Evolutionary conservation across 2,797 vertebrate species (phyloP).

Genomic region (Bradypodion ventrale): DNA sequence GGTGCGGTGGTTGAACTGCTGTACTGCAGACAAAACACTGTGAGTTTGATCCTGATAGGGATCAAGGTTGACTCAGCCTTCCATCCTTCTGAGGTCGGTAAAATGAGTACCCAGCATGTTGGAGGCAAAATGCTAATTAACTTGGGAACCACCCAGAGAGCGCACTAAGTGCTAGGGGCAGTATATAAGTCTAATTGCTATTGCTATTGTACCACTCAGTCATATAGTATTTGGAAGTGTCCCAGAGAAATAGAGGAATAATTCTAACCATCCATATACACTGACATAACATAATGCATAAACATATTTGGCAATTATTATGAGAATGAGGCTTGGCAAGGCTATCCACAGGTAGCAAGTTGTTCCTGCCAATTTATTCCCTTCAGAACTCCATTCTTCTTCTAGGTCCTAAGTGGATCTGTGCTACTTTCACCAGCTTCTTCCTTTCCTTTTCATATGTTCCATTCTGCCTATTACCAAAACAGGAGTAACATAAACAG

Average conservation of each 20-base stretch:
- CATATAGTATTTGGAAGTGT: not conserved
- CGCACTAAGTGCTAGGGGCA: no score
- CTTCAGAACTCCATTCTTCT: not conserved
- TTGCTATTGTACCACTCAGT: no score
- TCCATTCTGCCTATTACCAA: not conserved
- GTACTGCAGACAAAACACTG: no score
- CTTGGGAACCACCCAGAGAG: no score
- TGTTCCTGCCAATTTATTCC: not conserved
- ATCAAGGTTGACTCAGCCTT: no score
- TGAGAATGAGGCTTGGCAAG: not conserved
- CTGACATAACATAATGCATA: not conserved
- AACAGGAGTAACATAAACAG: not conserved
- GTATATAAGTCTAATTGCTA: no score
- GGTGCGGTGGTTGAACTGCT: no score
- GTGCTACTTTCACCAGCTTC: not conserved
- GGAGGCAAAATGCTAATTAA: no score
- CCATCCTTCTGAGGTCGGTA: no score
- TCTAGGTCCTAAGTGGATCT: no score
- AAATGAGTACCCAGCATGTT: no score
- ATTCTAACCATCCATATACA: not conserved
- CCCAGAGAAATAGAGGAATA: not conserved
- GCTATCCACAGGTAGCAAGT: not conserved
- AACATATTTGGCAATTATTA: not conserved
- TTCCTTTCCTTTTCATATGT: not conserved
- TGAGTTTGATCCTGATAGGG: no score